Percentiles rank a stretch among this genome's conserved stretches.
phyloP scores from a whole-genome alignment of 1,140 invertebrate genomes.

The Papilio polyxenes region DNA sequence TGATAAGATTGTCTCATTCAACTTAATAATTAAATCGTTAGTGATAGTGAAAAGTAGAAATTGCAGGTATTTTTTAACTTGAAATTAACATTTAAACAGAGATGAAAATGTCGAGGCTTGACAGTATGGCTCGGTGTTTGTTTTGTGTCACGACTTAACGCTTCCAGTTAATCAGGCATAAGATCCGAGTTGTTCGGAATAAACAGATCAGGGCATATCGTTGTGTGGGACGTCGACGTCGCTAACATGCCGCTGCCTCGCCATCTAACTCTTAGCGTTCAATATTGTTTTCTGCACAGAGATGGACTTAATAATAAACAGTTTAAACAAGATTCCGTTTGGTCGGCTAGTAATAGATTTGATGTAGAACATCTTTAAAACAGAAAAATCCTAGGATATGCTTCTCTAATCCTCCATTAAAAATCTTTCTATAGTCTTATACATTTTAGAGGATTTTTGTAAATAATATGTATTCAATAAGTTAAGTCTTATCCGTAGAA shows the following conservation, averaged over 20 bases:
- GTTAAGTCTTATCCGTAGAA: too few relatives aligned
- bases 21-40: background rate
- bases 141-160: conserved; percentile 35
- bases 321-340: background rate
- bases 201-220: conserved; percentile 68
- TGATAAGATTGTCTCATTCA: too few relatives aligned
- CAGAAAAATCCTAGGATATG: too few relatives aligned
- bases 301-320: conserved; percentile 43
- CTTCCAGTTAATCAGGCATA: conserved; percentile 37
- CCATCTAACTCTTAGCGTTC: conserved; percentile 64
- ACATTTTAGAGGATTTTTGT: too few relatives aligned
- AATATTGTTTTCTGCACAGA: conserved; percentile 49
- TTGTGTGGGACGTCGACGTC: conserved; percentile 67
- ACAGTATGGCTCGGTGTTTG: conserved; percentile 12
- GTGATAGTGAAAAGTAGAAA: background rate
- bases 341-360: background rate
- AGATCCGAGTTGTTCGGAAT: conserved; percentile 54
- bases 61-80: background rate
- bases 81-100: conserved; percentile 21
- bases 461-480: too few relatives aligned
- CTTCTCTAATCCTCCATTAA: too few relatives aligned
- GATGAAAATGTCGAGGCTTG: background rate
- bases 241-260: conserved; percentile 61
- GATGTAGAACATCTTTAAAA: background rate
- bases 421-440: too few relatives aligned